These are phyloP conservation scores for Balanococcus diminutus DNA, from an alignment of 2,888 invertebrate species.

Conservation along the genomic window DNA sequence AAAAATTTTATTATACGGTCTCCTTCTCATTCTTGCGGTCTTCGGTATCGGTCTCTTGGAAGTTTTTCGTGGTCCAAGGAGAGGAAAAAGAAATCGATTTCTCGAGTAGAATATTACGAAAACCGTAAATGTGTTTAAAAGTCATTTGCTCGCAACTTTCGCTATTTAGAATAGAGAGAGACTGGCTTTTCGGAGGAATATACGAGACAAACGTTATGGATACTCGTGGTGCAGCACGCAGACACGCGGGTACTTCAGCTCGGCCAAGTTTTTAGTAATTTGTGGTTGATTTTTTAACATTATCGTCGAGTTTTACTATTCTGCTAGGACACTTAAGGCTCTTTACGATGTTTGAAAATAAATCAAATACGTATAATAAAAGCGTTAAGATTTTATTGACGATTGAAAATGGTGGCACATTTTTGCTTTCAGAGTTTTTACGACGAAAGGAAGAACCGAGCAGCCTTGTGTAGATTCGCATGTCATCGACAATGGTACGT, in stretches of 20 bases:
- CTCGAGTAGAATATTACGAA: neutral
- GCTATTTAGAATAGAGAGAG: constrained; percentile 10
- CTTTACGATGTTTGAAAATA: constrained; percentile 11
- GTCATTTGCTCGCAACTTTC: constrained; percentile 22
- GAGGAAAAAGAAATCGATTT: constrained; percentile 2
- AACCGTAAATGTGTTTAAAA: neutral
- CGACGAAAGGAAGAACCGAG: neutral
- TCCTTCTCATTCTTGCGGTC: neutral
- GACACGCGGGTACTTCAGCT: too few relatives aligned
- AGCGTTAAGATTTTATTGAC: neutral
- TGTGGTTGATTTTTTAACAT: neutral
- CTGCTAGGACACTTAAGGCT: constrained; percentile 8
- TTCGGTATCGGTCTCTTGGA: neutral
- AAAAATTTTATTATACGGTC: constrained; percentile 7
- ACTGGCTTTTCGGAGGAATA: neutral
- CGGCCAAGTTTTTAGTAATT: neutral
- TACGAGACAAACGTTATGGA: too few relatives aligned
- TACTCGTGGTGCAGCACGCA: too few relatives aligned
- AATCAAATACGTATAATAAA: constrained; percentile 20
- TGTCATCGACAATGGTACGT: too few relatives aligned
- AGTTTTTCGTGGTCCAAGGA: too few relatives aligned
- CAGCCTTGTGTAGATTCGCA: too few relatives aligned
- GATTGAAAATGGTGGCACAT: neutral
- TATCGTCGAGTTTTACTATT: neutral
- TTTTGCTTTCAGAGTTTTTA: neutral